A percentile compares a stretch with the other conserved stretches of the same genome.
Evolutionary conservation across 1,140 invertebrate genomes (phyloP).

Genomic region (Popillia japonica): DNA sequence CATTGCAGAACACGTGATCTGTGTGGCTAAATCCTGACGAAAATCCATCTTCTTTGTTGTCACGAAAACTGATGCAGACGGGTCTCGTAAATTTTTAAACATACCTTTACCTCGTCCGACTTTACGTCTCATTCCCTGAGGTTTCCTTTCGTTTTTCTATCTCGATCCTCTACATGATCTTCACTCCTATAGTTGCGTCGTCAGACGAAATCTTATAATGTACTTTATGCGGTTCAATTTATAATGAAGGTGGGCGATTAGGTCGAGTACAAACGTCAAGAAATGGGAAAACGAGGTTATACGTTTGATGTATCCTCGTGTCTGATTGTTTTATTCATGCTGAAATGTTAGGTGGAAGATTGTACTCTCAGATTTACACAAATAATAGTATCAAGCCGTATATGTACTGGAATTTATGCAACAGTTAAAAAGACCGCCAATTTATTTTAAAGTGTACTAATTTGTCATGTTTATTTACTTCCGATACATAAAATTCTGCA

Average conservation of each 20-base stretch:
- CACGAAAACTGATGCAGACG: not conserved
- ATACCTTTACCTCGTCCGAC: not conserved
- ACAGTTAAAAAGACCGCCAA: too few relatives aligned
- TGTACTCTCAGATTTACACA: too few relatives aligned
- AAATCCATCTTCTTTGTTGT: not conserved
- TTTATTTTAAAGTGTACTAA: too few relatives aligned
- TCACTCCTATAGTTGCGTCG: not conserved
- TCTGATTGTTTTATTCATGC: not conserved
- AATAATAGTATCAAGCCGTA: too few relatives aligned
- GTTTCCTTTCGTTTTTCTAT: not conserved
- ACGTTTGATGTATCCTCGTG: constrained; percentile 3
- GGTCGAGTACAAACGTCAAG: not conserved
- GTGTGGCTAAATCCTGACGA: too few relatives aligned
- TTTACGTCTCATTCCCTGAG: not conserved
- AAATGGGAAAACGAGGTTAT: not conserved
- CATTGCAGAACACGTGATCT: too few relatives aligned
- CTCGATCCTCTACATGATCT: not conserved
- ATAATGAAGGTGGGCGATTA: not conserved
- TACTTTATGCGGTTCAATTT: constrained; percentile 6
- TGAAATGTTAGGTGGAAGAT: too few relatives aligned
- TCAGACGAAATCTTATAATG: not conserved
- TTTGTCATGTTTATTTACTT: too few relatives aligned
- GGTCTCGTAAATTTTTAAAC: not conserved
- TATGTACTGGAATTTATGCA: too few relatives aligned
- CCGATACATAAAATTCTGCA: not conserved